These are phyloP conservation scores for Watsonalla binaria DNA, from an alignment of 2,888 invertebrate species.

Conservation along the genomic window DNA sequence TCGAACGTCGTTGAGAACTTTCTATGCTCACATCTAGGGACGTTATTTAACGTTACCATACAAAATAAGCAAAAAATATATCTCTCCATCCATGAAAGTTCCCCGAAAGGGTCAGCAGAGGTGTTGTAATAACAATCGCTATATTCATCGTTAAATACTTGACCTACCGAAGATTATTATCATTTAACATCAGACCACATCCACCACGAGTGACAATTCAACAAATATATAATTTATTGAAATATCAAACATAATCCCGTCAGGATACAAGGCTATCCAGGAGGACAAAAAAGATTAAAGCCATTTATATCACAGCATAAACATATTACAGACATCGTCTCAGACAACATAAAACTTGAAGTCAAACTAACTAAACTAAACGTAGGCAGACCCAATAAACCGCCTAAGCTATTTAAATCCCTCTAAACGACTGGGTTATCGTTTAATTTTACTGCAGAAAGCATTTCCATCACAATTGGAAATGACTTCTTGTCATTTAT, in stretches of 20 bases:
- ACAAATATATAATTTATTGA: not conserved
- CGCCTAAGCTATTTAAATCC: conserved; percentile 70
- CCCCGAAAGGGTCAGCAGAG: no score
- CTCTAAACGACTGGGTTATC: conserved; percentile 75
- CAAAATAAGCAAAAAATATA: no score
- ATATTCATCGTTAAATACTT: not conserved
- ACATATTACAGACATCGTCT: conserved; percentile 35
- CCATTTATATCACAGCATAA: conserved; percentile 15
- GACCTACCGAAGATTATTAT: not conserved
- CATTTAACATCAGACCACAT: not conserved
- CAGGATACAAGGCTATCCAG: not conserved
- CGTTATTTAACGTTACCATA: no score
- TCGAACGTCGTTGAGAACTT: no score
- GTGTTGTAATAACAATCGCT: no score
- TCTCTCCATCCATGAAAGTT: no score
- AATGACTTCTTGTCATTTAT: conserved; percentile 78
- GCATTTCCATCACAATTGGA: conserved; percentile 78
- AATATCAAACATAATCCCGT: not conserved
- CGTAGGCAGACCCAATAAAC: conserved; percentile 65
- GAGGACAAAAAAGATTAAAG: conserved; percentile 12
- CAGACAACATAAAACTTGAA: conserved; percentile 48
- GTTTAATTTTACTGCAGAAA: conserved; percentile 79
- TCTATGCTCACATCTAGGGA: no score
- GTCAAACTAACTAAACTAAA: conserved; percentile 42
- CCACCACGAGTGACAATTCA: not conserved